A percentile compares a stretch with the other conserved stretches of the same genome.
phyloP scores from a whole-genome alignment of 2,113 vertebrate genomes.

The Ibidorhyncha struthersii region DNA sequence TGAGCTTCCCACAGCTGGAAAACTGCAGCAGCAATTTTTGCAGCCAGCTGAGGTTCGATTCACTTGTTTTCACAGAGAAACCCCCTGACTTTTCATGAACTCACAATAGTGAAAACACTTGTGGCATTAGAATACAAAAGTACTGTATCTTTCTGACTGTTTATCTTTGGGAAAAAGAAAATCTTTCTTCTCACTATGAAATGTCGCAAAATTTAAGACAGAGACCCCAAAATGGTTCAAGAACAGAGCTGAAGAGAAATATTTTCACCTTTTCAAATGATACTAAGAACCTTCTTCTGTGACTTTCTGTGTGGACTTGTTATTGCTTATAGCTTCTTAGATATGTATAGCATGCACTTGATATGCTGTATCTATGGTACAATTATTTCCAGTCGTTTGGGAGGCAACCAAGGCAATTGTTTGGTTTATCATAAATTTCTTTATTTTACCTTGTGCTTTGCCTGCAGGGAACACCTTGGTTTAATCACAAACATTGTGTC shows the following conservation, averaged over 20 bases:
- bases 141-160: not conserved
- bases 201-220: not conserved
- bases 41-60: not conserved
- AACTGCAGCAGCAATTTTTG: not conserved
- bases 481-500: not conserved
- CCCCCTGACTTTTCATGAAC: not conserved
- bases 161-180: not conserved
- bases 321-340: not conserved
- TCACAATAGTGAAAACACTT: not conserved
- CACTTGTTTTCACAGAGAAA: not conserved
- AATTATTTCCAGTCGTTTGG: not conserved
- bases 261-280: not conserved
- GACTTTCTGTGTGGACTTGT: not conserved
- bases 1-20: not conserved
- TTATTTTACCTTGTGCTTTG: not conserved
- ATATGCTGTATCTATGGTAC: not conserved
- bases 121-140: not conserved
- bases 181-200: not conserved
- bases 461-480: not conserved
- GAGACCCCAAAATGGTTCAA: not conserved
- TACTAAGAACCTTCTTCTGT: not conserved
- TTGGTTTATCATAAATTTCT: not conserved
- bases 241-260: not conserved
- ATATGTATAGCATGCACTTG: not conserved
- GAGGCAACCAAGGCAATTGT: not conserved